Evolutionary conservation across 2,113 vertebrate genomes (phyloP).

Genomic region (Psammodynastes pulverulentus): DNA sequence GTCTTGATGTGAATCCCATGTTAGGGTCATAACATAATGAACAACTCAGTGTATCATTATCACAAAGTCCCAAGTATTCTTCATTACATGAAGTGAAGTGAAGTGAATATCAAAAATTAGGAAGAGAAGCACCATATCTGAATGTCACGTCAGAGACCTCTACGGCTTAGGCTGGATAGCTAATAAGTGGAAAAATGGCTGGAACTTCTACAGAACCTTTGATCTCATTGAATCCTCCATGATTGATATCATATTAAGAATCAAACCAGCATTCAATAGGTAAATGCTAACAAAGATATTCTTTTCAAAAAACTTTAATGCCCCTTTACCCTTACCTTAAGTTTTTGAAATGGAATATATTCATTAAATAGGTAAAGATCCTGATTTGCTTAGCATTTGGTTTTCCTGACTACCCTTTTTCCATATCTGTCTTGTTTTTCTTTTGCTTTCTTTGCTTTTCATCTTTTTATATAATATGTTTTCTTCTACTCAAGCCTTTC

Average conservation of each 20-base stretch:
- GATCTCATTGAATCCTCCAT: background rate
- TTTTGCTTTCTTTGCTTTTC: background rate
- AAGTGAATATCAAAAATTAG: background rate
- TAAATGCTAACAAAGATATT: background rate
- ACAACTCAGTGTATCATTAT: background rate
- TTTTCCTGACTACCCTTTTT: background rate
- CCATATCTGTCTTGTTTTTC: background rate
- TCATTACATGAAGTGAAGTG: background rate
- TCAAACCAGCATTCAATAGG: background rate
- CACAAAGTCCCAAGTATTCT: background rate
- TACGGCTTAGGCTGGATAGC: background rate
- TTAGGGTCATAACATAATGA: no score
- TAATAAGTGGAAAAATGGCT: background rate
- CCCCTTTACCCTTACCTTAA: background rate
- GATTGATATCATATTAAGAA: background rate
- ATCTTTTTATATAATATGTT: background rate
- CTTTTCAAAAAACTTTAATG: background rate
- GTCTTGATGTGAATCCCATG: no score
- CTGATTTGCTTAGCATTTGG: background rate
- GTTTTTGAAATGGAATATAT: constrained; percentile 5
- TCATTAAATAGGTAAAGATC: constrained; percentile 4
- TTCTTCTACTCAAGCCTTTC: background rate
- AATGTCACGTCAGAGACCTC: background rate
- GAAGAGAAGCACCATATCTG: background rate
- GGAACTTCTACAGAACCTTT: background rate